Conservation (phyloP, 2,888 invertebrate genomes). For the Cremastinae sp. region DNA sequence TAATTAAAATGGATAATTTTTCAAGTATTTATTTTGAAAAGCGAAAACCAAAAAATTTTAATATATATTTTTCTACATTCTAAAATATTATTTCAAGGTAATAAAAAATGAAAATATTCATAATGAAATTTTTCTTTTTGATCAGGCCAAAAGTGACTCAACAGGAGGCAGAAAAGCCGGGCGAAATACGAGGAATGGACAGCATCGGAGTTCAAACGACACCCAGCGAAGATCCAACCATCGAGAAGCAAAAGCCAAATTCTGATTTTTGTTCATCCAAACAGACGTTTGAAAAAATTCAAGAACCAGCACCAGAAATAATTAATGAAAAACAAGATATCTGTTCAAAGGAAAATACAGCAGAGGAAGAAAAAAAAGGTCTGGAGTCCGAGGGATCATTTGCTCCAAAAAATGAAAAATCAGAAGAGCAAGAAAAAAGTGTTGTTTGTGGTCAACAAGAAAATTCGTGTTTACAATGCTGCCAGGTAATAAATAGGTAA, state of each 20-base stretch:
- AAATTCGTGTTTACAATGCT: conserved; percentile 49
- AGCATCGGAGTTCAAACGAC: conserved; percentile 65
- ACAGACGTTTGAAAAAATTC: conserved; percentile 14
- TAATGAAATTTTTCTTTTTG: background rate
- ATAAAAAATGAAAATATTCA: no score
- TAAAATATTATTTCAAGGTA: no score
- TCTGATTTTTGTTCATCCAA: conserved; percentile 14
- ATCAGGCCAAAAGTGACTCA: conserved; percentile 62
- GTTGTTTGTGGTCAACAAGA: conserved; percentile 27
- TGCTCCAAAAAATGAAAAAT: background rate
- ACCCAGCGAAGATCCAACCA: conserved; percentile 29
- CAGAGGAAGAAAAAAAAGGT: conserved; percentile 2
- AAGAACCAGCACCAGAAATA: background rate
- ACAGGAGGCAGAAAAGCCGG: conserved; percentile 65
- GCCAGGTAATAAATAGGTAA: conserved; percentile 53
- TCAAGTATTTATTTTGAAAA: no score
- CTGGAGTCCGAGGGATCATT: background rate
- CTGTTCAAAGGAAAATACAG: background rate
- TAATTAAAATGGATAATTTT: conserved; percentile 11
- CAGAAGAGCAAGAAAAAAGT: conserved; percentile 25
- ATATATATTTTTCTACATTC: no score
- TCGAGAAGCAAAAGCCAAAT: conserved; percentile 4
- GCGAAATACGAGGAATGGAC: conserved; percentile 65
- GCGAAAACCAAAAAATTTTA: no score
- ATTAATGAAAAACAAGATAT: conserved; percentile 18